Percentiles rank a stretch among this genome's conserved stretches.
These are phyloP conservation scores for Drosophila testacea DNA, from an alignment of 2,888 invertebrate genomes.

Conservation along the genomic window DNA sequence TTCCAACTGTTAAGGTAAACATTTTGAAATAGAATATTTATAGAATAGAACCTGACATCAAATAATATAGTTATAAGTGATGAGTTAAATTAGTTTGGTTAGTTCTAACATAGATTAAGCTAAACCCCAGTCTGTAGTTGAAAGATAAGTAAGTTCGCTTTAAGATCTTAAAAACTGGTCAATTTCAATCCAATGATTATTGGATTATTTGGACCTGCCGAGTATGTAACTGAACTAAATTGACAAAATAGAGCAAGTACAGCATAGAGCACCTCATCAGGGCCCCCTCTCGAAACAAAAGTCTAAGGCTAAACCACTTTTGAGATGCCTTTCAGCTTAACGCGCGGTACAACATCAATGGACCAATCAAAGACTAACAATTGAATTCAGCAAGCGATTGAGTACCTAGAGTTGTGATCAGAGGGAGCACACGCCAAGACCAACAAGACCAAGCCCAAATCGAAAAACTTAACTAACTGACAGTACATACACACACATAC, in stretches of 20 bases:
- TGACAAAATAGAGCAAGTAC: conserved; percentile 18
- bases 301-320: conserved; percentile 58
- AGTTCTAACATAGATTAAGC: too few relatives aligned
- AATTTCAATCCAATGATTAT: neutral
- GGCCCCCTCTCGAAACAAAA: conserved; percentile 12
- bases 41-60: too few relatives aligned
- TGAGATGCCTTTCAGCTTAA: conserved; percentile 75
- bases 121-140: too few relatives aligned
- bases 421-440: conserved; percentile 65
- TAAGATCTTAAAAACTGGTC: neutral
- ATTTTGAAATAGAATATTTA: too few relatives aligned
- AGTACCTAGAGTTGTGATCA: conserved; percentile 17
- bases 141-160: too few relatives aligned
- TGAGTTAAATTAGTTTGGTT: too few relatives aligned
- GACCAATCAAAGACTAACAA: conserved; percentile 69
- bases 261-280: conserved; percentile 13
- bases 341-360: conserved; percentile 70
- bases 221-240: conserved; percentile 9
- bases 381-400: conserved; percentile 46
- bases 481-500: neutral
- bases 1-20: too few relatives aligned
- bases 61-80: too few relatives aligned
- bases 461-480: conserved; percentile 53
- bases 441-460: conserved; percentile 48
- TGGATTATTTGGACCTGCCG: neutral